Base-by-base conservation (phyloP, 2,797 vertebrate species). In the Natrix natrix region DNA sequence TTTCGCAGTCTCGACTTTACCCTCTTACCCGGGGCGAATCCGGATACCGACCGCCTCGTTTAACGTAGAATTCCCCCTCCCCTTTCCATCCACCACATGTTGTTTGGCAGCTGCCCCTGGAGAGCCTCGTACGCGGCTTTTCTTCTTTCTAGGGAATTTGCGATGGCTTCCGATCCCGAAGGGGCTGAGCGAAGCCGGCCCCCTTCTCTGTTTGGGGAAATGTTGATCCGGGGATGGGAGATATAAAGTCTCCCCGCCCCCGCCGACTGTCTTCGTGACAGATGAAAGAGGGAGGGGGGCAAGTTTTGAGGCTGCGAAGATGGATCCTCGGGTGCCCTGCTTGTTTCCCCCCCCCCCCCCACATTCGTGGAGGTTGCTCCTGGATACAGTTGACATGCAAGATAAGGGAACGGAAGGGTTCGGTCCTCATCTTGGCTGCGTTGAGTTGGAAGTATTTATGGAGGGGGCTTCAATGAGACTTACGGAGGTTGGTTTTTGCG, bases 131-230 rank as follows among this genome's bases (percentile, higher is more conserved):
- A 28, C 55, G n/a, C 5, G 56, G 7, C 17, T 54, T 90, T 56
- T 13, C 66, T 17, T 74, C 6, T 61, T 20, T 17, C 28, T 59
- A 8, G 24, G 59, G 88, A 52, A 66, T 5, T 5, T 26, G 14
- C 4, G 3, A 0, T 7, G 13, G 26, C 37, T 0, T 5, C 17
- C 4, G 22, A 87, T 4, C 37, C 28, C 43, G 3, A 3, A 7
- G 22, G n/a, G 14, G 26, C 14, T 1, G 22, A 13, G 66, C 8
- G 1, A 12, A 13, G 52, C 57, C 48, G 52, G 22, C 1, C 17
- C 1, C 24, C 11, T 12, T 22, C 0, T 28, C 78, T 5, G 5
- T 12, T 32, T 60, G 24, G 66, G 22, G 66, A 37, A 52, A n/a
- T 12, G 11, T 54, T 83, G 87, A 52, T 83, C 16, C 0, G 37